Evolutionary conservation across 1,140 invertebrate genomes (phyloP), one percentile per base, ranked within the genome.

Genomic region (Adelges cooleyi): DNA sequence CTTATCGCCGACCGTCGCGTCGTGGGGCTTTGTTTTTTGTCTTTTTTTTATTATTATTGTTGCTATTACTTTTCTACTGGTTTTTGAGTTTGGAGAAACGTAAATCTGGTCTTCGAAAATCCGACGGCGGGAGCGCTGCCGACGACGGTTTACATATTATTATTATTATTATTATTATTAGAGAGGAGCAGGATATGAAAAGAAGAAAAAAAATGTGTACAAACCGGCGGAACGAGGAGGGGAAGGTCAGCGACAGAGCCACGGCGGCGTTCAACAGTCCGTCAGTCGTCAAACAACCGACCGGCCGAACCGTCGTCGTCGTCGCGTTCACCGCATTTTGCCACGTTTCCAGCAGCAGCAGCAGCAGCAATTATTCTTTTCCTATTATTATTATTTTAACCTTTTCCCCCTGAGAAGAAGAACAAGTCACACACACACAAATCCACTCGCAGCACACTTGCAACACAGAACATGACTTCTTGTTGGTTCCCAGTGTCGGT

Each of bases 391-490:
- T 51, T 52, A 33, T 5, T 33, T 33, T 33, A 6, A 33, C 29
- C 29, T 33, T n/a, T n/a, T n/a, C n/a, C n/a, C n/a, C n/a, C n/a
- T n/a, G n/a, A n/a, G n/a, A n/a, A n/a, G n/a, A n/a, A n/a, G n/a
- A n/a, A n/a, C n/a, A n/a, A n/a, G n/a, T n/a, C n/a, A n/a, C n/a
- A n/a, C n/a, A n/a, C n/a, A n/a, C n/a, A n/a, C n/a, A n/a, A n/a
- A n/a, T n/a, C n/a, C n/a, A 33, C 29, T 33, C 29, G 29, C 11
- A 67, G 85, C 88, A 73, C 89, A 84, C 73, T 90, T 86, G 70
- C 89, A 83, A 62, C 77, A 85, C 68, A 82, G n/a, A n/a, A n/a
- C n/a, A 85, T 52, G 66, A 76, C 42, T 80, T 85, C 20, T 84
- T 84, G 68, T 85, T 84, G 70, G 89, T 87, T 75, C 77, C 81